These are phyloP conservation scores for Zaprionus bogoriensis DNA, from an alignment of 2,888 invertebrate species.

Conservation along the genomic window DNA sequence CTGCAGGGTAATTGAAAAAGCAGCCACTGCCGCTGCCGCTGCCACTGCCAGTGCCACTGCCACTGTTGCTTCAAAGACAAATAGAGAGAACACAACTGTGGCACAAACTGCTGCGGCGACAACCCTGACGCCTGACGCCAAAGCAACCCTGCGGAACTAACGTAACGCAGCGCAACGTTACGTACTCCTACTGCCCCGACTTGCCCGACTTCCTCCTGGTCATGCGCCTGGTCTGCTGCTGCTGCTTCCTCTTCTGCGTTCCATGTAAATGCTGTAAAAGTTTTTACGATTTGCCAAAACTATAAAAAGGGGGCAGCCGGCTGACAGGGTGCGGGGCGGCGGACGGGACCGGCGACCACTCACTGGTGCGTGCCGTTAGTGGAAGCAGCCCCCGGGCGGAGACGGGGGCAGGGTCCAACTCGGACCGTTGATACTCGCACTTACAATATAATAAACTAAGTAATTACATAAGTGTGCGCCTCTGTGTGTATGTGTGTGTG, in stretches of 20 bases:
- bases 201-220: background rate
- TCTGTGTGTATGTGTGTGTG: constrained; percentile 21
- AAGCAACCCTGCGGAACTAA: constrained; percentile 33
- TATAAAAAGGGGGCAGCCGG: constrained; percentile 58
- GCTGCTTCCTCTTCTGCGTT: constrained; percentile 17
- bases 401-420: constrained; percentile 15
- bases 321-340: background rate
- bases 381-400: background rate
- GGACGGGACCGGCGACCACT: constrained; percentile 15
- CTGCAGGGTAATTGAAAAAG: constrained; percentile 63
- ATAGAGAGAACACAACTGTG: constrained; percentile 60
- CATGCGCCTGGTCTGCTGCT: background rate
- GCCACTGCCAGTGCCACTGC: background rate
- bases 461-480: constrained; percentile 60
- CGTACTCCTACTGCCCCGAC: background rate
- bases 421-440: constrained; percentile 59
- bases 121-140: constrained; percentile 58
- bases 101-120: constrained; percentile 70
- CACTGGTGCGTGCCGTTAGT: constrained; percentile 39
- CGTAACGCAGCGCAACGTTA: too few species aligned
- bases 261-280: constrained; percentile 75
- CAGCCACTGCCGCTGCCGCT: constrained; percentile 33
- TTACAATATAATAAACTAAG: constrained; percentile 77
- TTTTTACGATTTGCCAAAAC: constrained; percentile 75
- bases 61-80: constrained; percentile 63